Evolutionary conservation across 2,888 invertebrate genomes (phyloP), one percentile per base, ranked within the genome.

Genomic region (Melanchra persicariae): DNA sequence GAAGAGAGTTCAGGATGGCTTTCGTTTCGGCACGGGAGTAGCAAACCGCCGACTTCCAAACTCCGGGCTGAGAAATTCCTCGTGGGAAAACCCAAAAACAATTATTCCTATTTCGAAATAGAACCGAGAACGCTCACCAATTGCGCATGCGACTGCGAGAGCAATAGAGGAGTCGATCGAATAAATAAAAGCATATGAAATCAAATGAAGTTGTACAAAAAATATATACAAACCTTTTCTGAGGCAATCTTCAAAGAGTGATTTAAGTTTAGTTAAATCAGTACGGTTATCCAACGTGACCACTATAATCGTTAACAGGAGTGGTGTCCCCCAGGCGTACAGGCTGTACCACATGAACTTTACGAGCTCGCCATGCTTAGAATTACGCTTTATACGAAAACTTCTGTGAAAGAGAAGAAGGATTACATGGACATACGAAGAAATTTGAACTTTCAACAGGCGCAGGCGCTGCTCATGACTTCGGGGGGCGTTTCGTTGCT

Each of bases 291-390:
- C 61, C 55, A 74, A 24, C 2, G n/a, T 9, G 24, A 19, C 26
- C 19, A 45, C 22, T 22, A 58, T 19, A 3, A 24, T 37, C 0
- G 75, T 63, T 4, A 75, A 3, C 2, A 79, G 26, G 0, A 86
- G 51, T 0, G 91, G 85, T 0, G 54, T 43, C 0, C 91, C 90
- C 79, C 83, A 91, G 1, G 85, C 89, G 54, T 86, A 91, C 6
- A 83, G 17, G 5, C 79, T 73, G 70, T 91, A 91, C 75, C 85
- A 81, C 6, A 76, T 0, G 60, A 91, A 90, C 70, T 88, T 90
- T 7, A 77, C 63, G 0, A 59, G 8, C 0, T 84, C 74, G 0
- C 85, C 83, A 0, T 75, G 78, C 58, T 86, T 78, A 7, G 83
- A 81, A 0, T 24, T 30, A 0, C 57, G 60, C 17, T 49, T 40